Evolutionary conservation across 1,140 invertebrate genomes (phyloP), one percentile per base, ranked within the genome.

Genomic region (Popillia japonica): DNA sequence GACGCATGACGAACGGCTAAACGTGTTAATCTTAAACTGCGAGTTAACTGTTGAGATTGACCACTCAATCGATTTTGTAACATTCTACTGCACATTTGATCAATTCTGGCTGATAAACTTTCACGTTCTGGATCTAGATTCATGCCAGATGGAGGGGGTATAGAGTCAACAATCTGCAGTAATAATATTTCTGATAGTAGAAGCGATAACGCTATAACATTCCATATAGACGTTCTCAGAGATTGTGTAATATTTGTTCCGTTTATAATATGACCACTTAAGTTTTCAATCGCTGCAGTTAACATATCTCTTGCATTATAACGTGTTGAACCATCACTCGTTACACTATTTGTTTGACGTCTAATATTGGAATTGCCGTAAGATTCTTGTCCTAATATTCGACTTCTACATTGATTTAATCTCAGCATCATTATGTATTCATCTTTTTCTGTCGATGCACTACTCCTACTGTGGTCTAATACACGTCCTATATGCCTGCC

Each of bases 151-250:
- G n/a, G n/a, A n/a, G n/a, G n/a, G n/a, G n/a, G n/a, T n/a, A n/a
- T n/a, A n/a, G n/a, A n/a, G n/a, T n/a, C n/a, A n/a, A n/a, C n/a
- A n/a, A n/a, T n/a, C n/a, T n/a, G 82, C n/a, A 86, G 78, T 8
- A 86, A 78, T 23, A 86, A 72, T 7, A 86, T 73, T 34, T 86
- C 86, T 4, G 82, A 82, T 10, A 86, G 59, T 6, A 86, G 76
- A 0, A 85, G 78, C 0, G 84, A 82, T 78, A n/a, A n/a, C n/a
- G n/a, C n/a, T n/a, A n/a, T n/a, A n/a, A n/a, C n/a, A n/a, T n/a
- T n/a, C n/a, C n/a, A 81, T 10, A 85, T 81, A 72, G 84, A 81
- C 34, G 73, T 77, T 83, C 80, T 79, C 77, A 59, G 23, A 17
- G 59, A 76, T n/a, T 40, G 2, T 17, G 14, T 77, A 34, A 23